Conservation (phyloP, 2,888 invertebrate species). For the Melinaea marsaeus region DNA sequence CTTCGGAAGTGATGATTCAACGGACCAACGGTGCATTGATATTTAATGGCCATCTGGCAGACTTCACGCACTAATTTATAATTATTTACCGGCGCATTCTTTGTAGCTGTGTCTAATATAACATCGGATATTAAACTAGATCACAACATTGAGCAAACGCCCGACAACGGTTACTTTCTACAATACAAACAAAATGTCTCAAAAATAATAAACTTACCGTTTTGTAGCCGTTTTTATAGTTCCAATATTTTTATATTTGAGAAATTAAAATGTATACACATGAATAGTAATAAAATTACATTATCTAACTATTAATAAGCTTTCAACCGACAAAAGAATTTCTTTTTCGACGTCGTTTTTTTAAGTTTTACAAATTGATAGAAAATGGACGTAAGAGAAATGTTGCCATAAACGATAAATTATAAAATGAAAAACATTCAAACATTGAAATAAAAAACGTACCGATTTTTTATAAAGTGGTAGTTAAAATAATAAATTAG, state of each 20-base stretch:
- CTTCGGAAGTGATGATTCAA: conserved; percentile 47
- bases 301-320: conserved; percentile 52
- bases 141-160: conserved; percentile 51
- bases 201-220: conserved; percentile 70
- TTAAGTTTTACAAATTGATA: conserved; percentile 57
- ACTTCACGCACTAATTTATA: conserved; percentile 58
- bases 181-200: conserved; percentile 67
- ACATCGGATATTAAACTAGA: conserved; percentile 64
- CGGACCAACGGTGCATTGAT: conserved; percentile 41
- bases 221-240: conserved; percentile 41
- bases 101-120: conserved; percentile 51
- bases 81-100: conserved; percentile 61
- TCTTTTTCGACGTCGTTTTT: conserved; percentile 69
- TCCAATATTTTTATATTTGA: conserved; percentile 42
- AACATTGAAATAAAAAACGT: background rate
- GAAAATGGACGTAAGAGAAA: conserved; percentile 65
- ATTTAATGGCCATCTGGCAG: conserved; percentile 49
- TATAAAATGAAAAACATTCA: background rate
- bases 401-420: conserved; percentile 43
- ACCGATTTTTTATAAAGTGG: too few relatives aligned
- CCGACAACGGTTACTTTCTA: conserved; percentile 73
- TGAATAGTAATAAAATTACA: conserved; percentile 56
- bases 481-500: too few relatives aligned
- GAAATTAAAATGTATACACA: conserved; percentile 48
- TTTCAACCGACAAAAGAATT: conserved; percentile 57